A percentile compares a stretch with the other conserved stretches of the same genome.
These are phyloP conservation scores for Urosaurus nigricauda DNA, from an alignment of 2,797 vertebrate genomes.

Conservation along the genomic window DNA sequence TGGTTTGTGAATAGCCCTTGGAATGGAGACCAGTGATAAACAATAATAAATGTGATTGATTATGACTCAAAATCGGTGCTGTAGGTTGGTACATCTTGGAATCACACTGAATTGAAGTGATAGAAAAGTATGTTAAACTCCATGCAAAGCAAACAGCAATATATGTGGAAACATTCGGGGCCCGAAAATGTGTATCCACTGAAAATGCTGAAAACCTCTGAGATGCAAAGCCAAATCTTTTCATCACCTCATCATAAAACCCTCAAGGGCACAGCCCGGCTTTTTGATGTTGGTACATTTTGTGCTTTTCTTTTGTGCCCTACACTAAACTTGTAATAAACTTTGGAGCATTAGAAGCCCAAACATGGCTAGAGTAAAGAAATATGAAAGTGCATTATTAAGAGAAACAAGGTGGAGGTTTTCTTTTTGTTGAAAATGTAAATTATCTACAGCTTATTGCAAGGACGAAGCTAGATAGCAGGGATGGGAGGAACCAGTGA, in stretches of 20 bases:
- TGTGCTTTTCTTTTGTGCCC: slow-evolving; percentile 30
- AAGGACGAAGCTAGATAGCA: not conserved
- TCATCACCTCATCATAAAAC: slow-evolving; percentile 44
- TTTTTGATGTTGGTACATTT: slow-evolving; percentile 28
- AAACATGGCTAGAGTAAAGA: slow-evolving; percentile 13
- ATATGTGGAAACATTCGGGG: slow-evolving; percentile 9
- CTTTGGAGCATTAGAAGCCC: slow-evolving; percentile 1
- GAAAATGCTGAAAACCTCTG: slow-evolving; percentile 20
- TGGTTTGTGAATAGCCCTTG: not conserved
- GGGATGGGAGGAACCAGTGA: too few species aligned
- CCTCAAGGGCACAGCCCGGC: slow-evolving; percentile 26
- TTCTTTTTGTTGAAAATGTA: too few species aligned
- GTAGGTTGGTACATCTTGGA: too few species aligned
- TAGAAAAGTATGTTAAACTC: not conserved
- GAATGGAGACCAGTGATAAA: not conserved
- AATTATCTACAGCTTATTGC: too few species aligned
- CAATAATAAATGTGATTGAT: too few species aligned
- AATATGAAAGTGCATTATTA: not conserved
- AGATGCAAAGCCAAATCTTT: slow-evolving; percentile 42
- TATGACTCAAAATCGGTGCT: too few species aligned
- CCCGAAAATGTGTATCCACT: slow-evolving; percentile 9
- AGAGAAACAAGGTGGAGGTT: not conserved
- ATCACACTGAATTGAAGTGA: not conserved
- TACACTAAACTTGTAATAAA: slow-evolving; percentile 40
- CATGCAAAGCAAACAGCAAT: slow-evolving; percentile 19